Base-by-base conservation (phyloP, 2,797 vertebrate genomes). In the Phoebastria nigripes region DNA sequence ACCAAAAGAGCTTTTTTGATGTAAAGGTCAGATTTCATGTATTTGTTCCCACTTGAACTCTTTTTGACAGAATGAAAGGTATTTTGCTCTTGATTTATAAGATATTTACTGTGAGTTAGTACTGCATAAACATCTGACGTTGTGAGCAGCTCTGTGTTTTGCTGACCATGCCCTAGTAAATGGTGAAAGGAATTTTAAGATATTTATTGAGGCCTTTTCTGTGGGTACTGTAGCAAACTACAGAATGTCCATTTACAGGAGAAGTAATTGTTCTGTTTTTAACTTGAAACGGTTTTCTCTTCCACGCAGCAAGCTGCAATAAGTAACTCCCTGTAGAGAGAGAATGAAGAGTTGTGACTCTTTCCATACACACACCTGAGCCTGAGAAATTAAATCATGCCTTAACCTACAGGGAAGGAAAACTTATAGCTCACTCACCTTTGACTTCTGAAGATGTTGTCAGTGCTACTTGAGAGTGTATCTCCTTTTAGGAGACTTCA, bases 21-120 rank as follows among this genome's bases (percentile, higher is more conserved):
- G 51, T 90, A 97, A 98, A 98, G 97, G 96, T 97, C 96, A 97
- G 69, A 70, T 97, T 97, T 95, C 66, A 56, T 97, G 94, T 97
- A 92, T 96, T 95, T 93, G 70, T 92, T 98, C 31, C 56, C 84
- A 21, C 39, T 93, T 96, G 72, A 96, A 51, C 35, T 96, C 37
- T 79, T 51, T 93, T 85, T 96, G 96, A 94, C 96, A 96, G 85
- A 96, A 87, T 44, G 83, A 92, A 96, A 87, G 82, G 82, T 93
- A 33, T 96, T 97, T 97, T 63, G 24, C 67, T 92, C 74, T 62
- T 96, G 81, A 92, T 95, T 96, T 97, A 77, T 91, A 94, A 95
- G 74, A 82, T 95, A 93, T 79, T 97, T 97, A 93, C 65, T 51
- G 25, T 77, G 81, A 96, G 59, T 94, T 91, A 91, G 42, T 96